Evolutionary conservation across 2,888 invertebrate genomes (phyloP).

Genomic region (Eristalis tenax): DNA sequence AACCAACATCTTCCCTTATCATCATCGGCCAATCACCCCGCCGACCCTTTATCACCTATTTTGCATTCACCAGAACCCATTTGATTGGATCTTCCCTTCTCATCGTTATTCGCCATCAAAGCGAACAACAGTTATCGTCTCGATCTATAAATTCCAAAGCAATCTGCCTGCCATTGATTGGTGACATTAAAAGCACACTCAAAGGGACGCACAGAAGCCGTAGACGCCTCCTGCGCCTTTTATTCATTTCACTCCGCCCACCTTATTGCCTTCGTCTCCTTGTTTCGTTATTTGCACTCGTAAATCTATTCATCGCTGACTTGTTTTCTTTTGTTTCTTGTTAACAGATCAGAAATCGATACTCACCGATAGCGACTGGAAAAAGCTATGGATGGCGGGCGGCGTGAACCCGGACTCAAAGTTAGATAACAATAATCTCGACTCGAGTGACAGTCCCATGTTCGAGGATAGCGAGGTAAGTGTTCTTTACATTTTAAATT

Average conservation of each 20-base stretch:
- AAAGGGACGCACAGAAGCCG: not conserved
- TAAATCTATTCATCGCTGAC: not conserved
- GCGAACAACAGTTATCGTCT: conserved; percentile 4
- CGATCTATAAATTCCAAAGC: conserved; percentile 10
- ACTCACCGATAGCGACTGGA: conserved; percentile 82
- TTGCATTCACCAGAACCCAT: not conserved
- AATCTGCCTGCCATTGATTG: conserved; percentile 12
- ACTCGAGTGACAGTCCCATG: conserved; percentile 81
- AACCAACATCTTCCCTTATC: too few species aligned
- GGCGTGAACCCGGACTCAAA: conserved; percentile 80
- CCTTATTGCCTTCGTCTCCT: not conserved
- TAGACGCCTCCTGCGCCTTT: not conserved
- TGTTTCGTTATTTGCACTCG: not conserved
- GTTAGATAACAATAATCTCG: conserved; percentile 80
- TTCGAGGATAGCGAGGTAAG: conserved; percentile 82
- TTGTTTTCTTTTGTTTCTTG: conserved; percentile 48
- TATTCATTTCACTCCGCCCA: not conserved
- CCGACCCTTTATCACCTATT: not conserved
- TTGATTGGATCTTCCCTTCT: not conserved
- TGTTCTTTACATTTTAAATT: conserved; percentile 48
- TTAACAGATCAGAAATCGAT: conserved; percentile 81
- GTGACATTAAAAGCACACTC: conserved; percentile 20
- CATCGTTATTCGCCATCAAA: conserved; percentile 8
- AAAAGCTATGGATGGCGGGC: conserved; percentile 81
- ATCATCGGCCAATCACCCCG: not conserved